Base-by-base conservation (phyloP, 2,113 vertebrate species). In the Morphnarchus princeps region DNA sequence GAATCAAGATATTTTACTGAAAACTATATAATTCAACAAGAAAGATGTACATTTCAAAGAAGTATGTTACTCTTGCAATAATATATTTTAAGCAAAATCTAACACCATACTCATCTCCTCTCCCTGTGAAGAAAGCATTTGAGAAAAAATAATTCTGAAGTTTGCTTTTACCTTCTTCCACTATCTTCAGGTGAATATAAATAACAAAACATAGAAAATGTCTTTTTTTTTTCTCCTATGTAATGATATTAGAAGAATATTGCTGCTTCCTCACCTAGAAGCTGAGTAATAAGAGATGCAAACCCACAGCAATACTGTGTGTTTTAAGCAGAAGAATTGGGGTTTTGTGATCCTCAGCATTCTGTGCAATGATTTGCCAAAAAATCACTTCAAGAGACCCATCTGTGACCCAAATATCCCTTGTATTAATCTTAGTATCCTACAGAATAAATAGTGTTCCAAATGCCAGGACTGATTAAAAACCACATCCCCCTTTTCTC, bases 401-500 rank as follows among this genome's bases (percentile, higher is more conserved):
- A 96, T 97, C 94, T 96, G 88, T 96, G 97, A 97, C 95, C 95
- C 91, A 95, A 93, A 97, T 98, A 97, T 95, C 91, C 73, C 91
- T 45, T 78, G 49, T 65, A 71, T 96, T 96, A 95, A 94, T 86
- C 96, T 95, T 93, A 79, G 92, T 62, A 95, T 95, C 95, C 94
- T 91, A 73, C 65, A 90, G 90, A 93, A 95, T 80, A 97, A 96
- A 95, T 45, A 78, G 50, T 77, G 82, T 71, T 97, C 76, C 77
- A 86, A 92, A 93, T 95, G 89, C 74, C 81, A 97, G 84, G 54
- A 89, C 81, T 91, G 90, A 97, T 96, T 96, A 97, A 96, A 97
- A 97, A 90, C 21, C 81, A 93, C 32, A 91, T 24, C 81, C 82
- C 83, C 67, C 69, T 78, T 79, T 91, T 93, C 74, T 96, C 98